A percentile compares a stretch with the other conserved stretches of the same genome.
Evolutionary conservation across 1,140 invertebrate species (phyloP).

Genomic region (Potamilus streckersoni): DNA sequence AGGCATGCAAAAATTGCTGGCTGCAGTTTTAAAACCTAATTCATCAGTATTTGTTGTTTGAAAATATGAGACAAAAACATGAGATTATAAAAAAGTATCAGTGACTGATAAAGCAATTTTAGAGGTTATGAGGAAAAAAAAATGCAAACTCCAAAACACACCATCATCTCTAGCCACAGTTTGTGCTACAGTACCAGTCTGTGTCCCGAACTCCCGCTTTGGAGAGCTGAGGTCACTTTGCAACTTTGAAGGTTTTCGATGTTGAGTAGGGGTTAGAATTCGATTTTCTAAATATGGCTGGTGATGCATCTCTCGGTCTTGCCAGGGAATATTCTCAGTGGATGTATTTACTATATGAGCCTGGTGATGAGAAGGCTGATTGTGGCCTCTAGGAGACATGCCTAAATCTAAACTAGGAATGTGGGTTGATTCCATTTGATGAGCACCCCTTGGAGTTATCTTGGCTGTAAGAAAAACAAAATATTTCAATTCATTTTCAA

Average conservation of each 20-base stretch:
- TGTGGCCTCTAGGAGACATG: slow-evolving; percentile 16
- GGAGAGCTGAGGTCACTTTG: slow-evolving; percentile 38
- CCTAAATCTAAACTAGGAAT: slow-evolving; percentile 46
- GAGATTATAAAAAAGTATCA: background rate
- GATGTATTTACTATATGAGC: no score
- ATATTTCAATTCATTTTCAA: no score
- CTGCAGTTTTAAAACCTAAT: background rate
- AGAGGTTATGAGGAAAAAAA: slow-evolving; percentile 2
- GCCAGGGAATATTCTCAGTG: no score
- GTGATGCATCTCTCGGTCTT: slow-evolving; percentile 8
- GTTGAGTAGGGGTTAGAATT: slow-evolving; percentile 55
- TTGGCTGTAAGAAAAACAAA: slow-evolving; percentile 39
- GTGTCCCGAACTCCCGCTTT: slow-evolving; percentile 61
- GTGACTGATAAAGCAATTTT: background rate
- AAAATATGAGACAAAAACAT: background rate
- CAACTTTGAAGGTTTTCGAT: slow-evolving; percentile 34
- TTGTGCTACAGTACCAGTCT: slow-evolving; percentile 53
- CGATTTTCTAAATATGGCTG: slow-evolving; percentile 55
- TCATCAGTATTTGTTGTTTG: background rate
- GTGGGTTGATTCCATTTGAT: slow-evolving; percentile 32
- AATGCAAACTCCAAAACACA: slow-evolving; percentile 16
- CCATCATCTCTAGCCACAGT: slow-evolving; percentile 18
- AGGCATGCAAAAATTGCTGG: background rate
- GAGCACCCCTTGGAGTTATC: slow-evolving; percentile 38
- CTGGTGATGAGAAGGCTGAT: no score